These are phyloP conservation scores for Cylloceria caligata DNA, from an alignment of 2,888 invertebrate species.

Conservation along the genomic window DNA sequence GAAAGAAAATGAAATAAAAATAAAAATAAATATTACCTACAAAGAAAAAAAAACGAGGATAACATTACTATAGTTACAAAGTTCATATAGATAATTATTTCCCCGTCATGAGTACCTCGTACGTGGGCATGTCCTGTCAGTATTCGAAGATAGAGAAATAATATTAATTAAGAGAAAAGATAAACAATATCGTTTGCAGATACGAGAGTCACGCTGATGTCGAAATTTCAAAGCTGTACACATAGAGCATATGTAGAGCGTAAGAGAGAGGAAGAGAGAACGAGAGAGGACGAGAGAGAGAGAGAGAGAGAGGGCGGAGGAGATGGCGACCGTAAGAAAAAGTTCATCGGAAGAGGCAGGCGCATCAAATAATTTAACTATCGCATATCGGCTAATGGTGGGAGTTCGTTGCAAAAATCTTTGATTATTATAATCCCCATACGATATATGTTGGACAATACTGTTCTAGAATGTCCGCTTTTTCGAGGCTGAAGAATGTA, in stretches of 20 bases:
- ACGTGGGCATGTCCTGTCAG: conserved; percentile 70
- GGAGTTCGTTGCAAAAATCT: conserved; percentile 67
- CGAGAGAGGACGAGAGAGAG: background rate
- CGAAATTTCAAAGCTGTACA: conserved; percentile 49
- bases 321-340: conserved; percentile 14
- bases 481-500: conserved; percentile 64
- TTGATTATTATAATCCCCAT: conserved; percentile 38
- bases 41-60: conserved; percentile 60
- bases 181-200: conserved; percentile 32
- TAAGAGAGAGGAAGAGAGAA: background rate
- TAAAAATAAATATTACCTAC: conserved; percentile 49
- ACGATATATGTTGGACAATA: conserved; percentile 33
- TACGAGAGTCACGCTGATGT: conserved; percentile 50
- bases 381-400: conserved; percentile 59
- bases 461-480: conserved; percentile 43
- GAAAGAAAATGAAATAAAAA: conserved; percentile 52
- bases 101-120: conserved; percentile 66
- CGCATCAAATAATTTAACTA: conserved; percentile 52
- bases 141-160: conserved; percentile 62
- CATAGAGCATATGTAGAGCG: conserved; percentile 44
- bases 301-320: background rate
- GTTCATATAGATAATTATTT: conserved; percentile 63
- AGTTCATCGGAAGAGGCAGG: conserved; percentile 43
- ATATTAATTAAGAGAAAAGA: conserved; percentile 51
- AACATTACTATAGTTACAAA: conserved; percentile 62